Evolutionary conservation across 2,888 invertebrate species (phyloP).

Genomic region (Drosophila setosimentum): DNA sequence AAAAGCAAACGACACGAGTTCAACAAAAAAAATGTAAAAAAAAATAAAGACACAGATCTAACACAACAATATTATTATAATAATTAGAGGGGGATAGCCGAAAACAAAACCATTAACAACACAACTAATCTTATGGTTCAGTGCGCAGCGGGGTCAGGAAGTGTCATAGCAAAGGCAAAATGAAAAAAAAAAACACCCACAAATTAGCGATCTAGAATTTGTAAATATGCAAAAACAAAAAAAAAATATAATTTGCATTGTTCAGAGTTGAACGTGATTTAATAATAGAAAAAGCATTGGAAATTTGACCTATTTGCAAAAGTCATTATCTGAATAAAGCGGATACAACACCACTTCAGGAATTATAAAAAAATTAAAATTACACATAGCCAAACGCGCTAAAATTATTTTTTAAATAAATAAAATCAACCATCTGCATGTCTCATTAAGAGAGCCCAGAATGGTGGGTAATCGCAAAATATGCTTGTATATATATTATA

Average conservation of each 20-base stretch:
- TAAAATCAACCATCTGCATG: background rate
- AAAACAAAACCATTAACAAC: constrained; percentile 64
- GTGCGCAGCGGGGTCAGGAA: constrained; percentile 74
- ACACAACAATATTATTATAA: constrained; percentile 72
- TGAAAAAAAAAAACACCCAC: constrained; percentile 27
- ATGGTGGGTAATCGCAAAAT: no score
- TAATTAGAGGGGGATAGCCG: constrained; percentile 49
- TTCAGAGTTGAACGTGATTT: constrained; percentile 44
- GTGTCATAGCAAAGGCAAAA: constrained; percentile 43
- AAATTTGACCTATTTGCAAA: constrained; percentile 27
- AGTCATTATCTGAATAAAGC: background rate
- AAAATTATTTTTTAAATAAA: background rate
- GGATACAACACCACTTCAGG: constrained; percentile 3
- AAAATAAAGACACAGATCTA: constrained; percentile 25
- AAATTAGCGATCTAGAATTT: constrained; percentile 58
- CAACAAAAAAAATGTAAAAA: constrained; percentile 9
- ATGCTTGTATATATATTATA: background rate
- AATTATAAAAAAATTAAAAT: background rate
- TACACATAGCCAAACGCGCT: background rate
- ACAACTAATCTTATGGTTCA: constrained; percentile 62
- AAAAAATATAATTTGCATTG: constrained; percentile 23
- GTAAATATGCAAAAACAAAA: constrained; percentile 14
- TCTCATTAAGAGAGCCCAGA: background rate
- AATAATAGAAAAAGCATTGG: constrained; percentile 21
- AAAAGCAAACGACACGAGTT: constrained; percentile 35